Conservation (phyloP, 2,888 invertebrate species). For the Epirrita christyi region DNA sequence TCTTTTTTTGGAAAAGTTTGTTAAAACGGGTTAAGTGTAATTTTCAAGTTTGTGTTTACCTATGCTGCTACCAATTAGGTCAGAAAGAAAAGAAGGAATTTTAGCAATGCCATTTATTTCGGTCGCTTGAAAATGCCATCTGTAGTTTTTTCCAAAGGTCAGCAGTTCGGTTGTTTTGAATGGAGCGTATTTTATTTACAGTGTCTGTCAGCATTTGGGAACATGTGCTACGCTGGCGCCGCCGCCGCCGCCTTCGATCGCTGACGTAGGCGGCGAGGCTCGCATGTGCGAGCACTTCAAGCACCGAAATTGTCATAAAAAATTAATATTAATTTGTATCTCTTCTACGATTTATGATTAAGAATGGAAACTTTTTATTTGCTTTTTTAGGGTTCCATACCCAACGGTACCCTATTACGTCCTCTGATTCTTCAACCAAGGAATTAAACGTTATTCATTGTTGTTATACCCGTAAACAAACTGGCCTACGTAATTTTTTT, state of each 20-base stretch:
- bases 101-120: slow-evolving; percentile 3
- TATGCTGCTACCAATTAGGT: not conserved
- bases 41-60: not conserved
- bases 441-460: too few relatives aligned
- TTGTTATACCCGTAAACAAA: too few relatives aligned
- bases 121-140: slow-evolving; percentile 38
- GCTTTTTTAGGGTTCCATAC: too few relatives aligned
- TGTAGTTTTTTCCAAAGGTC: slow-evolving; percentile 51
- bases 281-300: slow-evolving; percentile 59
- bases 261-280: slow-evolving; percentile 49
- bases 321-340: slow-evolving; percentile 42
- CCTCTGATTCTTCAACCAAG: too few relatives aligned
- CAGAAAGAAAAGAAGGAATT: slow-evolving; percentile 7
- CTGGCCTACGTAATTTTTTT: too few relatives aligned
- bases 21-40: not conserved
- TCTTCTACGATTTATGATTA: slow-evolving; percentile 42
- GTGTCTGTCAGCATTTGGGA: slow-evolving; percentile 55
- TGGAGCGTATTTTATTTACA: slow-evolving; percentile 56
- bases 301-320: slow-evolving; percentile 42
- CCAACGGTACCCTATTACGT: too few relatives aligned
- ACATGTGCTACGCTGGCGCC: slow-evolving; percentile 65
- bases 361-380: slow-evolving; percentile 10
- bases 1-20: too few relatives aligned
- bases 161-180: slow-evolving; percentile 54
- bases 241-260: slow-evolving; percentile 39